A percentile compares a stretch with the other conserved stretches of the same genome.
phyloP scores from a whole-genome alignment of 2,888 invertebrate genomes.

The Philaethria dido region DNA sequence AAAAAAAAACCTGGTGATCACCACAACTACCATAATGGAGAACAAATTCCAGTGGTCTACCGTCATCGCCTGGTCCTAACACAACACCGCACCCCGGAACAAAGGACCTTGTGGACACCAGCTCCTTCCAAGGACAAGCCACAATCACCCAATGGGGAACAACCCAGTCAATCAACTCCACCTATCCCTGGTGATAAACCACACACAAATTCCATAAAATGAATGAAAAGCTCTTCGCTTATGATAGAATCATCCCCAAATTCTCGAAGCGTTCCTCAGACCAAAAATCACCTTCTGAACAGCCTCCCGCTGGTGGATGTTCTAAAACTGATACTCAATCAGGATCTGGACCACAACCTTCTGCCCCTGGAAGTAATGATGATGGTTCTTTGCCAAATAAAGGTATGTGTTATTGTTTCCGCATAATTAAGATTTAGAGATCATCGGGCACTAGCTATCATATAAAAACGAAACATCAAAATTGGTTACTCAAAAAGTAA shows the following conservation, averaged over 20 bases:
- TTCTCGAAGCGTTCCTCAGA: neutral
- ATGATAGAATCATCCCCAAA: neutral
- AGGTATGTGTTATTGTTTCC: no score
- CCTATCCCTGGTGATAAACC: neutral
- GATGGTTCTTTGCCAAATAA: neutral
- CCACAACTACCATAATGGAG: neutral
- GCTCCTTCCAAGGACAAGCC: no score
- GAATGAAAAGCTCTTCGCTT: no score
- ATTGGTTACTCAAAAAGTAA: no score
- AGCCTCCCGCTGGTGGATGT: neutral
- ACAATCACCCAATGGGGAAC: neutral
- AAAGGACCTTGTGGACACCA: no score
- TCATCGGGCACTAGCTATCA: no score
- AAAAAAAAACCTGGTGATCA: neutral
- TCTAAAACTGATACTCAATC: constrained; percentile 7
- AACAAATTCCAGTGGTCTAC: neutral
- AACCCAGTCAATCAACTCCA: neutral
- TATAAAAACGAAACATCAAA: no score
- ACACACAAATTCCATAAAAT: no score
- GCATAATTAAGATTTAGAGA: no score
- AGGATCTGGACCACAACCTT: constrained; percentile 35
- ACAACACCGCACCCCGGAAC: no score
- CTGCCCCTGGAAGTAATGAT: constrained; percentile 25
- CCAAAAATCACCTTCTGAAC: neutral
- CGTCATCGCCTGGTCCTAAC: no score